phyloP scores from a whole-genome alignment of 2,888 invertebrate species.

The Harpagoxenus sublaevis region DNA sequence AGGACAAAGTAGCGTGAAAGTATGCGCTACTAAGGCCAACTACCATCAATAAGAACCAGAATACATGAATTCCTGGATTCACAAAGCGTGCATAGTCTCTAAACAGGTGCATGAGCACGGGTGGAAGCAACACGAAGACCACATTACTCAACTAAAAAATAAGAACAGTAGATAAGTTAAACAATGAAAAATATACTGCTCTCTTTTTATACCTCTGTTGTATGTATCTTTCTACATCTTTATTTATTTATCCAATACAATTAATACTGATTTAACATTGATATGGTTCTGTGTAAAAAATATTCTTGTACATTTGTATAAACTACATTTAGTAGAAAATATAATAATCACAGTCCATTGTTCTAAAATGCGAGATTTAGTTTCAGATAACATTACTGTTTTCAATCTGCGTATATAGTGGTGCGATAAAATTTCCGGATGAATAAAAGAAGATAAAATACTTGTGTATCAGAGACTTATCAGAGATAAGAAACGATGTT shows the following conservation, averaged over 20 bases:
- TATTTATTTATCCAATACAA: neutral
- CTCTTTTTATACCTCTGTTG: neutral
- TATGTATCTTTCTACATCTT: neutral
- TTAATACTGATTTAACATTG: neutral
- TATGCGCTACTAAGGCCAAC: slow-evolving; percentile 94
- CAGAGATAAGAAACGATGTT: neutral
- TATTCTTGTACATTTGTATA: neutral
- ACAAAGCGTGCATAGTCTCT: slow-evolving; percentile 92
- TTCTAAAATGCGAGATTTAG: neutral
- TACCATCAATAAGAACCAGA: slow-evolving; percentile 93
- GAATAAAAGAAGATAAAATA: neutral
- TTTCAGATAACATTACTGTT: neutral
- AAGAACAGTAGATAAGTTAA: neutral
- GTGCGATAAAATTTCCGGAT: neutral
- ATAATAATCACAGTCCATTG: neutral
- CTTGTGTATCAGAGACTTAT: neutral
- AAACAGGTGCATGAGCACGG: slow-evolving; percentile 92
- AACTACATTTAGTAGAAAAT: neutral
- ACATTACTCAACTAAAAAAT: slow-evolving; percentile 91
- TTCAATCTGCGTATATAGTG: neutral
- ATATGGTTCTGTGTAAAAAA: neutral
- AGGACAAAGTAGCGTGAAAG: slow-evolving; percentile 94
- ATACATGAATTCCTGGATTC: slow-evolving; percentile 92
- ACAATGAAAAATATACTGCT: neutral
- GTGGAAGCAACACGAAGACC: slow-evolving; percentile 92